A percentile compares a stretch with the other conserved stretches of the same genome.
Conservation (phyloP, 2,888 invertebrate genomes). For the Hydroisotoma schaefferi region DNA sequence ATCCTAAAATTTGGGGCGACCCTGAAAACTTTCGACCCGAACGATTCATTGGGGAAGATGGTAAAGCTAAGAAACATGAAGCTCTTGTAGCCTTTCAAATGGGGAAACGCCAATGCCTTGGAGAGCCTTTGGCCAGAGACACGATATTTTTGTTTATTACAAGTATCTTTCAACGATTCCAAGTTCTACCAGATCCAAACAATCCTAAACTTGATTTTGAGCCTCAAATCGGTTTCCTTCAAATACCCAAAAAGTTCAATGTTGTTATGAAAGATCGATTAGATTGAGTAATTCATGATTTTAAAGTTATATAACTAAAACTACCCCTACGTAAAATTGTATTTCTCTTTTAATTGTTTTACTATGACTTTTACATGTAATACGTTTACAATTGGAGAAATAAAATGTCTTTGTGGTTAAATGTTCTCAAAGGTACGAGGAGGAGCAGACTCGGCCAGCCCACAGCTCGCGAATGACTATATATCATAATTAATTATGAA, state of each 20-base stretch:
- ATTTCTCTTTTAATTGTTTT: too few relatives aligned
- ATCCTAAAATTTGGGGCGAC: constrained; percentile 41
- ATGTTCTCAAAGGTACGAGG: too few relatives aligned
- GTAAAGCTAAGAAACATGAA: constrained; percentile 32
- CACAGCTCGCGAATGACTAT: too few relatives aligned
- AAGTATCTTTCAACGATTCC: constrained; percentile 40
- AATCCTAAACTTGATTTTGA: constrained; percentile 20
- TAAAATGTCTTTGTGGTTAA: too few relatives aligned
- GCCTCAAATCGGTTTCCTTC: constrained; percentile 16
- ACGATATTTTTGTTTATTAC: constrained; percentile 41
- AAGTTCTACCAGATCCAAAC: constrained; percentile 29
- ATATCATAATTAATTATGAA: too few relatives aligned
- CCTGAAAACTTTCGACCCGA: constrained; percentile 42
- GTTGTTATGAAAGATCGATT: constrained; percentile 18
- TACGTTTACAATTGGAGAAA: too few relatives aligned
- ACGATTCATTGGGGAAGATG: constrained; percentile 34
- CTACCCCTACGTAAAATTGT: too few relatives aligned
- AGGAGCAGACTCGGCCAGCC: too few relatives aligned
- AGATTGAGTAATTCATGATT: too few relatives aligned
- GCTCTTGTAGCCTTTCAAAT: constrained; percentile 37
- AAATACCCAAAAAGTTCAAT: constrained; percentile 15
- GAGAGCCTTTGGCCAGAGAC: constrained; percentile 37
- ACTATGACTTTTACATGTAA: too few relatives aligned
- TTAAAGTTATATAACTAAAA: too few relatives aligned
- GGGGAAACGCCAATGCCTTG: constrained; percentile 37